Evolutionary conservation across 64 coral and sea anemone genomes (phyloP).

Genomic region (Catalaphyllia jardinei): DNA sequence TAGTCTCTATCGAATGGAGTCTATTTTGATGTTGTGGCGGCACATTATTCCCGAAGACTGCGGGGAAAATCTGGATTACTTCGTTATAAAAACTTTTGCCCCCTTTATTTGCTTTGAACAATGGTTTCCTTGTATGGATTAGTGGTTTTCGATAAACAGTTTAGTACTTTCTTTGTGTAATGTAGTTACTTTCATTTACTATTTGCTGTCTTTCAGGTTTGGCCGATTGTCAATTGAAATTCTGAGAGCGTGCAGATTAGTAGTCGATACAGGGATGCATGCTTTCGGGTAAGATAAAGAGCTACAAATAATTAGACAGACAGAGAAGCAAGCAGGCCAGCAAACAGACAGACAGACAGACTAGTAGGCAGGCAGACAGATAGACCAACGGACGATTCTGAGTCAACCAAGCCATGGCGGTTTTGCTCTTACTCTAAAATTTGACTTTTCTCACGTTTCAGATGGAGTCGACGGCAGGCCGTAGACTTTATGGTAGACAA

Average conservation of each 20-base stretch:
- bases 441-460: conserved; percentile 6
- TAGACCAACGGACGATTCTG: background rate
- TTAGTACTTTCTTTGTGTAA: no score
- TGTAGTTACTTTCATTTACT: no score
- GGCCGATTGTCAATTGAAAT: conserved; percentile 75
- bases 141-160: no score
- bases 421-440: background rate
- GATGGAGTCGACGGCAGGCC: conserved; percentile 77
- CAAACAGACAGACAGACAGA: background rate
- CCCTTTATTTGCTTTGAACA: no score
- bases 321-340: background rate
- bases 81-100: no score
- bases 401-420: background rate
- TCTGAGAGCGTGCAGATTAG: conserved; percentile 72
- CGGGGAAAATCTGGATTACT: no score
- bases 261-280: conserved; percentile 91
- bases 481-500: conserved; percentile 78
- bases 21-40: no score
- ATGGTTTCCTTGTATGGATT: no score
- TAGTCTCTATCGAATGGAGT: no score
- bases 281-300: conserved; percentile 64
- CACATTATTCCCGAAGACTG: no score
- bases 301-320: background rate
- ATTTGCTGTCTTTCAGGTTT: conserved; percentile 57
- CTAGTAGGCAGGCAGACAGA: no score